Evolutionary conservation across 2,888 invertebrate species (phyloP).

Genomic region (Odontocerum albicorne): DNA sequence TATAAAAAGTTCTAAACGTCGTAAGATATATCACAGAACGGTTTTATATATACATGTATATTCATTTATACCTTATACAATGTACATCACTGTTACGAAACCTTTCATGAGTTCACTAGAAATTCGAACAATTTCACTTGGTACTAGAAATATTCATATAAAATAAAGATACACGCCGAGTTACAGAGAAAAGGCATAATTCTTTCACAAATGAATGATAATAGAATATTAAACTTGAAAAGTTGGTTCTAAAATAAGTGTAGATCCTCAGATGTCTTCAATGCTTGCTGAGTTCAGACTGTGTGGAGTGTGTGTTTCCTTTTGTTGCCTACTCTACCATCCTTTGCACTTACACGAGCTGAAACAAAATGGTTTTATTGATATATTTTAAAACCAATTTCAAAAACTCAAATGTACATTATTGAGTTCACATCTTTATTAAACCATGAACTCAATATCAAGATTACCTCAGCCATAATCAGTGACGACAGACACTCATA

Average conservation of each 20-base stretch:
- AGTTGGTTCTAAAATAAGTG: constrained; percentile 18
- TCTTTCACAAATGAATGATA: constrained; percentile 10
- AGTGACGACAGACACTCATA: too few species aligned
- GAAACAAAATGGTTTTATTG: constrained; percentile 45
- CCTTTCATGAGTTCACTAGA: constrained; percentile 10
- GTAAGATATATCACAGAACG: constrained; percentile 65
- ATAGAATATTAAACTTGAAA: constrained; percentile 8
- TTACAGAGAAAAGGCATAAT: constrained; percentile 13
- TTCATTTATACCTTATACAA: constrained; percentile 12
- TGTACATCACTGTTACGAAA: constrained; percentile 6
- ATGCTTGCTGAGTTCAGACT: constrained; percentile 84
- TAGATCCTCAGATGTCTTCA: constrained; percentile 85
- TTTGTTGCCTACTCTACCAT: constrained; percentile 44
- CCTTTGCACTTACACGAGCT: constrained; percentile 64
- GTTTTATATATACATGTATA: constrained; percentile 44
- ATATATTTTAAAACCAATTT: not conserved
- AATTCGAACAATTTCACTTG: constrained; percentile 1
- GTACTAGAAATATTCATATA: constrained; percentile 15
- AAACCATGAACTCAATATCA: too few species aligned
- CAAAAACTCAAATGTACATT: too few species aligned
- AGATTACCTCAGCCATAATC: too few species aligned
- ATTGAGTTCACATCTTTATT: too few species aligned
- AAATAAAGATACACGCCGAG: constrained; percentile 15
- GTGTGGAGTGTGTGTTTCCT: constrained; percentile 48
- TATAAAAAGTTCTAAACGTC: constrained; percentile 45